Evolutionary conservation across 2,888 invertebrate species (phyloP).

Genomic region (Barypeithes pellucidus): DNA sequence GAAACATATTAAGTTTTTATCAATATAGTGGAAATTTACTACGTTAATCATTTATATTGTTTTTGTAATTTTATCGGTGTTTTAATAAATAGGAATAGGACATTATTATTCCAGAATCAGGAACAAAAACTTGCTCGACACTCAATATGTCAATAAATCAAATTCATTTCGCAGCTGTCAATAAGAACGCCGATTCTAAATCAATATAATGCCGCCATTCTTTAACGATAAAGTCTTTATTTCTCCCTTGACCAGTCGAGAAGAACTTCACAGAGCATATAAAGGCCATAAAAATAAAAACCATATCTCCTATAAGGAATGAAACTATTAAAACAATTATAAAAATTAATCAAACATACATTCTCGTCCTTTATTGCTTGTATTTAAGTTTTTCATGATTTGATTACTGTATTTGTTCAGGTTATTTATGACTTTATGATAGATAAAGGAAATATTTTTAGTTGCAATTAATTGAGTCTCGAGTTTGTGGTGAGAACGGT

Average conservation of each 20-base stretch:
- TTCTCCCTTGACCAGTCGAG: conserved; percentile 43
- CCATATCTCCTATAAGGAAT: conserved; percentile 43
- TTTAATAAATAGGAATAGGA: not conserved
- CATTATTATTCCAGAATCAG: not conserved
- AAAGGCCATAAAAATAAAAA: conserved; percentile 43
- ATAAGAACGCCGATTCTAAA: conserved; percentile 45
- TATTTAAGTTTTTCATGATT: conserved; percentile 9
- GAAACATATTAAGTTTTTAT: too few relatives aligned
- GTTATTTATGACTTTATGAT: conserved; percentile 5
- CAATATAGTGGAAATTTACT: too few relatives aligned
- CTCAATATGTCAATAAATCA: conserved; percentile 41
- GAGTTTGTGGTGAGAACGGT: too few relatives aligned
- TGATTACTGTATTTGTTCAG: conserved; percentile 5
- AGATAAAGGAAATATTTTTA: not conserved
- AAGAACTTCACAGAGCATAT: conserved; percentile 34
- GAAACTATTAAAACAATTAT: conserved; percentile 51
- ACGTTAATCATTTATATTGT: too few relatives aligned
- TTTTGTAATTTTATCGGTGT: not conserved
- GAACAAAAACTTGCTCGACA: conserved; percentile 13
- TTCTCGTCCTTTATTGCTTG: conserved; percentile 11
- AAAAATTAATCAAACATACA: conserved; percentile 47
- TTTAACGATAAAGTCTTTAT: conserved; percentile 49
- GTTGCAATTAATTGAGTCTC: not conserved
- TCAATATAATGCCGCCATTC: conserved; percentile 49
- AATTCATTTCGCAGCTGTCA: conserved; percentile 31